phyloP scores from a whole-genome alignment of 2,797 vertebrate genomes.

The Danio albolineatus region DNA sequence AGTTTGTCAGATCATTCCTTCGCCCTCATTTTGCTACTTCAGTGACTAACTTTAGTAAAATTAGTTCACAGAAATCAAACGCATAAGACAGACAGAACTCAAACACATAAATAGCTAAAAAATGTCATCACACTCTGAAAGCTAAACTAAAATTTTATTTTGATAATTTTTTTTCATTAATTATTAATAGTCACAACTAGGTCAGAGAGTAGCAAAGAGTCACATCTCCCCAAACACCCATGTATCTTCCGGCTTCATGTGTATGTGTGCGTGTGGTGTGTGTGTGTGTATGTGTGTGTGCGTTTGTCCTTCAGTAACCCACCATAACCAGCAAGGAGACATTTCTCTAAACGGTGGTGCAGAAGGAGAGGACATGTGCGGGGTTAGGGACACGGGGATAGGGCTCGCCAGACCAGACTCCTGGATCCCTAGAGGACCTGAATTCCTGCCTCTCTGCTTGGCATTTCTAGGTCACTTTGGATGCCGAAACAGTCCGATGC shows the following conservation, averaged over 20 bases:
- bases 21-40: not conserved
- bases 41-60: not conserved
- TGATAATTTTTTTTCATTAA: conserved; percentile 34
- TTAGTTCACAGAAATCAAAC: conserved; percentile 4
- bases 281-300: conserved; percentile 21
- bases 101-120: not conserved
- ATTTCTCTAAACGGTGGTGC: conserved; percentile 55
- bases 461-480: conserved; percentile 65
- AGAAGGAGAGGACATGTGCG: conserved; percentile 53
- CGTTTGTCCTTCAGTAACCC: conserved; percentile 54
- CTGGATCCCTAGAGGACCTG: conserved; percentile 52
- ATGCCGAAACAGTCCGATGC: conserved; percentile 53
- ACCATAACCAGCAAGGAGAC: conserved; percentile 34
- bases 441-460: conserved; percentile 54
- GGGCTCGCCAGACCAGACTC: conserved; percentile 49
- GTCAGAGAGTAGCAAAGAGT: conserved; percentile 43
- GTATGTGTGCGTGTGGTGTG: conserved; percentile 27
- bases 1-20: not conserved
- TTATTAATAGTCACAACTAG: conserved; percentile 45
- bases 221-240: conserved; percentile 47
- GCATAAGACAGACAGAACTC: not conserved
- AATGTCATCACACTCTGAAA: conserved; percentile 40
- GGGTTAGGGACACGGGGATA: conserved; percentile 53
- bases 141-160: conserved; percentile 34
- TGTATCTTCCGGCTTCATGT: conserved; percentile 37